phyloP scores from a whole-genome alignment of 2,888 invertebrate genomes.

The Thysanoteuthis rhombus region DNA sequence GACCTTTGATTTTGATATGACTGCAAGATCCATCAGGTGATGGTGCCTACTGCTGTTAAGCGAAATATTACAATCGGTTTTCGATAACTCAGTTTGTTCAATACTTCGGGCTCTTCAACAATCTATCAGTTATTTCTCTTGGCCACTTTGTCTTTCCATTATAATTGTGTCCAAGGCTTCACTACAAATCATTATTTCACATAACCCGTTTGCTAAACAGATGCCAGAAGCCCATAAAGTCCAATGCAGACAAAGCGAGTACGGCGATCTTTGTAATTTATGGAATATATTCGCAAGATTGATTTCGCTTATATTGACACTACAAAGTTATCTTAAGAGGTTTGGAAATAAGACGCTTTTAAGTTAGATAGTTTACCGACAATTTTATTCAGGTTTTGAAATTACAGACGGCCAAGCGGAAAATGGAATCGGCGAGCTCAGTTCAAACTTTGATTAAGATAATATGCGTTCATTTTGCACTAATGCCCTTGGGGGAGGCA shows the following conservation, averaged over 20 bases:
- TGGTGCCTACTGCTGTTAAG: neutral
- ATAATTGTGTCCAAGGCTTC: neutral
- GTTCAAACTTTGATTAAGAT: too few relatives aligned
- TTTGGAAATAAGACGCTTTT: neutral
- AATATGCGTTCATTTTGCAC: too few relatives aligned
- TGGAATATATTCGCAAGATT: neutral
- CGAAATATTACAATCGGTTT: neutral
- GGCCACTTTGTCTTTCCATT: neutral
- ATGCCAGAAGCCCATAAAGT: neutral
- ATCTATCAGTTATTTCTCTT: neutral
- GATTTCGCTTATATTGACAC: neutral
- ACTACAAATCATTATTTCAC: neutral
- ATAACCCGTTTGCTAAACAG: neutral
- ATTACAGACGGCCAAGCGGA: too few relatives aligned
- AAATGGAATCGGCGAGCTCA: too few relatives aligned
- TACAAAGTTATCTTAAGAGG: neutral
- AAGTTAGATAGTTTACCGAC: neutral
- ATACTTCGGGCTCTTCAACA: neutral
- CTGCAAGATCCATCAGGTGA: too few relatives aligned
- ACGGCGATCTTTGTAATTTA: neutral
- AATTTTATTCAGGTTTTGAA: too few relatives aligned
- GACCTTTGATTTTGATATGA: too few relatives aligned
- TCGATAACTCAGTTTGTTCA: neutral
- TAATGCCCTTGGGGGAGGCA: too few relatives aligned
- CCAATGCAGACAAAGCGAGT: neutral